Evolutionary conservation across 2,113 vertebrate species (phyloP), one percentile per base, ranked within the genome.

Genomic region (Camelus bactrianus): DNA sequence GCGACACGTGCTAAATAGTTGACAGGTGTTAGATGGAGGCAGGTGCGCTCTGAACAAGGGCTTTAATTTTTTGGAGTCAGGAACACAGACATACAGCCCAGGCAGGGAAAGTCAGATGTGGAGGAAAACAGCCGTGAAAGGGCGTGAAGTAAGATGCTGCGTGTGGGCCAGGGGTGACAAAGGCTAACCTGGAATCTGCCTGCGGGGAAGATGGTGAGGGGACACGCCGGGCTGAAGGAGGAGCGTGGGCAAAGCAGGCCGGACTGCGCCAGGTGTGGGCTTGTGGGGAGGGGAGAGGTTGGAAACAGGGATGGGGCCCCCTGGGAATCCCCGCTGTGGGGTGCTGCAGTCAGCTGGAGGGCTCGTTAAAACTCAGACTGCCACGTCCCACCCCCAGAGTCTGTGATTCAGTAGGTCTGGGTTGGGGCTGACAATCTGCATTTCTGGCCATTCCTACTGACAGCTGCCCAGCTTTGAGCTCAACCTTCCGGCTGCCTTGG

Each of bases 1-100:
- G 14, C 46, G 95, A 22, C 1, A 0, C 3, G 0, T 0, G 1
- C 10, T n/a, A 28, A 24, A 19, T 4, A 28, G 24, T 17, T 32
- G 72, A 42, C 20, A 75, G 14, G 15, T 2, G 12, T 24, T 20
- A 42, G n/a, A 2, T 2, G 17, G 22, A 7, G 7, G 30, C 3
- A 20, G 67, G 60, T 54, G 52, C 0, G 2, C 1, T 73, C 1
- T 2, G 35, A 69, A 32, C 5, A 11, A 56, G 56, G 1, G 8
- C 58, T 17, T 83, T 1, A 0, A 3, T 2, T 54, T 19, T 81
- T 65, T 28, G 64, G 28, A 64, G 46, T 30, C 42, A 86, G 69
- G 62, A 77, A 87, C 91, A 22, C 1, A 24, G 64, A n/a, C 12
- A 20, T 20, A 32, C 38, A 76, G 35, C 20, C 38, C 4, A 94